Evolutionary conservation across 2,888 invertebrate genomes (phyloP), one percentile per base, ranked within the genome.

Genomic region (Zonitis immaculata): DNA sequence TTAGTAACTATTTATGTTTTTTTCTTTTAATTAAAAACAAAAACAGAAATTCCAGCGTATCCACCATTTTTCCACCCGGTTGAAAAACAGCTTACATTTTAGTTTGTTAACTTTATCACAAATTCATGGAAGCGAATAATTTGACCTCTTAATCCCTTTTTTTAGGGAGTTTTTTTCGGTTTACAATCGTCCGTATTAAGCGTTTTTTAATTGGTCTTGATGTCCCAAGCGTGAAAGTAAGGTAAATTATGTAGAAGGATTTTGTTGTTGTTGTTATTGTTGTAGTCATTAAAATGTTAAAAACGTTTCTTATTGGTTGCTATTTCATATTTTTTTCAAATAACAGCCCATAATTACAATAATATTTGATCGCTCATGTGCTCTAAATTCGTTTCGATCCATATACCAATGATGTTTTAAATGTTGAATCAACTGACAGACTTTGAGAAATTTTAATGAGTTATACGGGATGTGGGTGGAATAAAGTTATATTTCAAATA

Each of bases 161-260:
- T 9, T 12, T 9, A 11, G 18, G 1, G n/a, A 5, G 5, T 3
- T 5, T 22, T 20, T 20, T 18, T n/a, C 20, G 39, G 39, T 11
- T 18, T 6, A 39, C 5, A 18, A 20, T 18, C 39, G 18, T 18
- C 39, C 20, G 20, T 20, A 39, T 39, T 18, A 20, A 39, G 20
- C 39, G 39, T 39, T 39, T 39, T 39, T 39, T 39, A 39, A 39
- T 39, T 39, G 39, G n/a, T 39, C n/a, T 4, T 39, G 20, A 39
- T 18, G 20, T 9, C 20, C 39, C n/a, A 6, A 7, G 35, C 11
- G 16, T 5, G n/a, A 9, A 18, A 20, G 20, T 39, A 3, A 3
- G 8, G 18, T 39, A 20, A 39, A 39, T 39, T 39, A 39, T 20
- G 39, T 18, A 39, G 2, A 11, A 11, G 39, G 4, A 6, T 5